Evolutionary conservation across 2,797 vertebrate genomes (phyloP), one percentile per base, ranked within the genome.

Genomic region (Harpagifer antarcticus): DNA sequence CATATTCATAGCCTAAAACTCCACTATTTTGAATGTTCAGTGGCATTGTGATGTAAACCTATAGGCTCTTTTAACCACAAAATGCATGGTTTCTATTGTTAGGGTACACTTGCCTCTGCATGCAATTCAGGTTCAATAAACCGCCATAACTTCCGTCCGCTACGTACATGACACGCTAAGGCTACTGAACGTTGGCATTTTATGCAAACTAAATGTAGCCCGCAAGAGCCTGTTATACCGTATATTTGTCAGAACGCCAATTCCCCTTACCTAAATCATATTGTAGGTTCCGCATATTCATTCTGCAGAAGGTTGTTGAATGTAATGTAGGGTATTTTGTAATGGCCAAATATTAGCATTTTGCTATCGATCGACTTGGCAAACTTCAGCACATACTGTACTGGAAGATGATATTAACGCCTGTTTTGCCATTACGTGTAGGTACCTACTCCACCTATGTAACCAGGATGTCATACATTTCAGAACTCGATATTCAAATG

Each of bases 401-500:
- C 14, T 27, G 27, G 27, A 27, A 37, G 20, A 56, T 42, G 19
- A 15, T 2, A 56, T 48, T 12, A 31, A 19, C 3, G 19, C 20
- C 17, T 69, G 16, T 57, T 33, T 4, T 60, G 20, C 3, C 9
- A 33, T 54, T 43, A 20, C 4, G n/a, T 57, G 0, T 16, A 14
- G 15, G 9, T 33, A 2, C 10, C 47, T 2, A 47, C 45, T 68
- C 15, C 43, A 27, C 9, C 15, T n/a, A 23, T 45, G 6, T 58
- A 61, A 63, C 47, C 33, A 52, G 31, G 50, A 68, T 67, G 58
- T 59, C 64, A 52, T 44, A 37, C 23, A 47, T 76, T 72, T 77
- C 47, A 59, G 44, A 79, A 74, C 55, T 50, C 45, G 43, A 6
- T 43, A 58, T 55, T 81, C 17, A 74, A 72, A 83, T 60, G 54